These are phyloP conservation scores for Molossus molossus DNA, from an alignment of 2,797 vertebrate genomes.

Conservation along the genomic window DNA sequence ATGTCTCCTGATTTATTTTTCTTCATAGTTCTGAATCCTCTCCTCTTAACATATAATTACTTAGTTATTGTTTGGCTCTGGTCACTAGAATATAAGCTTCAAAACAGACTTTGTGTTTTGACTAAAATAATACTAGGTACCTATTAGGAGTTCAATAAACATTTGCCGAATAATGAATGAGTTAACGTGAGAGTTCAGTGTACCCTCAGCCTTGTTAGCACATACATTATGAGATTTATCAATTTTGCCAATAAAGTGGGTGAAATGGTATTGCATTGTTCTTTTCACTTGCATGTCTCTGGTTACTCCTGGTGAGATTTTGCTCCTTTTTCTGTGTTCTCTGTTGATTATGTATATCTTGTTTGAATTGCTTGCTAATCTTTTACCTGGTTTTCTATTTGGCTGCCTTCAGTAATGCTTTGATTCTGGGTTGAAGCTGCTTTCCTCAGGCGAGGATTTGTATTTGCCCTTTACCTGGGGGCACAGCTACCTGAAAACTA, in stretches of 20 bases:
- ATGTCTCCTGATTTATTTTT: background rate
- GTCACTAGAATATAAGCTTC: background rate
- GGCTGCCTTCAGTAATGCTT: background rate
- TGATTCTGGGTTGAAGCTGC: background rate
- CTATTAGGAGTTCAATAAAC: background rate
- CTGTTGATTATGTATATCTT: no score
- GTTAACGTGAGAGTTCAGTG: background rate
- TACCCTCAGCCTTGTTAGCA: background rate
- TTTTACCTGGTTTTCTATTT: background rate
- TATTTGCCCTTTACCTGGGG: background rate
- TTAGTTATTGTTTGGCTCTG: slow-evolving; percentile 19
- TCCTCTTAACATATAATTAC: background rate
- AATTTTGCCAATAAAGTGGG: background rate
- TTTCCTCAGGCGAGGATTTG: background rate
- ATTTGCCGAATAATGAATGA: background rate
- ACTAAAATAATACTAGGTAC: background rate
- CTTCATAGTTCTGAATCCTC: background rate
- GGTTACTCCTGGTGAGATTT: background rate
- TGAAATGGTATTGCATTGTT: background rate
- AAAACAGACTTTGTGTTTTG: slow-evolving; percentile 35
- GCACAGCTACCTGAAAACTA: background rate
- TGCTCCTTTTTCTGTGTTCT: background rate
- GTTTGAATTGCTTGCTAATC: background rate
- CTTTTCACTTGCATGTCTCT: background rate
- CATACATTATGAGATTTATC: background rate